These are phyloP conservation scores for Typhlichthys subterraneus DNA, from an alignment of 2,797 vertebrate species.

Conservation along the genomic window DNA sequence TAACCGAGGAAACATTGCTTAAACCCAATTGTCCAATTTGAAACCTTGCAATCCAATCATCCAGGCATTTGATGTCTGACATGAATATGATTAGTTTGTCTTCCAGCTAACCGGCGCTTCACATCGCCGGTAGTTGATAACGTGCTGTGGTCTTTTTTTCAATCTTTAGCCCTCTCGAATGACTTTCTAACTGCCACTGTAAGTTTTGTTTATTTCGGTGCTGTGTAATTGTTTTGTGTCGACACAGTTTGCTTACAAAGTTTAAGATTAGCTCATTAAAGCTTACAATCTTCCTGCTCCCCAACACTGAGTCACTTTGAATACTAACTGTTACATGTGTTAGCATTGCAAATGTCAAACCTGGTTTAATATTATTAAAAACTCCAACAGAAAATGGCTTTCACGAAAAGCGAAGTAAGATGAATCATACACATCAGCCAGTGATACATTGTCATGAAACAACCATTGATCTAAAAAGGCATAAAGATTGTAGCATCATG, in stretches of 20 bases:
- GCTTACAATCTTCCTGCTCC: too few species aligned
- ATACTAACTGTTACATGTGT: too few species aligned
- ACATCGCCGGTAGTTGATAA: not conserved
- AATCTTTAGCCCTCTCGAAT: constrained; percentile 16
- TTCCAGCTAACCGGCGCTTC: constrained; percentile 50
- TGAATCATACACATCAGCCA: too few species aligned
- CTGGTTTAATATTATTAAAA: too few species aligned
- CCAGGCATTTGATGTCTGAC: constrained; percentile 33
- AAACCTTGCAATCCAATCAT: constrained; percentile 54
- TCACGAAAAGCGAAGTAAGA: too few species aligned
- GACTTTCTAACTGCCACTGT: constrained; percentile 29
- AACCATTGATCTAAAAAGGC: too few species aligned
- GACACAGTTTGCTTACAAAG: constrained; percentile 17
- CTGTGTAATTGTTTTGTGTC: constrained; percentile 22
- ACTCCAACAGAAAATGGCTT: too few species aligned
- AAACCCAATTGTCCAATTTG: constrained; percentile 35
- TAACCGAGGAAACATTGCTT: constrained; percentile 30
- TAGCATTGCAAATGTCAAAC: too few species aligned
- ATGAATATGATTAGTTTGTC: constrained; percentile 36
- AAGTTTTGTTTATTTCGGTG: constrained; percentile 26
- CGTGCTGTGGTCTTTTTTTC: constrained; percentile 29
- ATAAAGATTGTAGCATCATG: not conserved
- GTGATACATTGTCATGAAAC: too few species aligned
- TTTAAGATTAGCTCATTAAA: too few species aligned
- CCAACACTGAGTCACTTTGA: too few species aligned